A percentile compares a stretch with the other conserved stretches of the same genome.
These are phyloP conservation scores for Polypterus bichir DNA, from an alignment of 2,113 vertebrate genomes.

Conservation along the genomic window DNA sequence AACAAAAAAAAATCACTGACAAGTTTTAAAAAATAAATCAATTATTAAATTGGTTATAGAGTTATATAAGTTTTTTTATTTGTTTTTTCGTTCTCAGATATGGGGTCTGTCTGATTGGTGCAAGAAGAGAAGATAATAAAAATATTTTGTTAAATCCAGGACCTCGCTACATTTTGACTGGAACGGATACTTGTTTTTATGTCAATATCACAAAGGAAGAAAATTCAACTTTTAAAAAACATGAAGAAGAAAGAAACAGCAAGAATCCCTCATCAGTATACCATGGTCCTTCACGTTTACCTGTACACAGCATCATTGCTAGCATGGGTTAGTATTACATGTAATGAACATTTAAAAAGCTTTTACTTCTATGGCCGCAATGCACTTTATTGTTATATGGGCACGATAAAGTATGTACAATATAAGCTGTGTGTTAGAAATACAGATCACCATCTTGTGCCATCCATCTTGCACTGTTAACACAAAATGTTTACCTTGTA, in stretches of 20 bases:
- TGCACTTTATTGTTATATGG: too few relatives aligned
- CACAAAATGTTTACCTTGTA: too few relatives aligned
- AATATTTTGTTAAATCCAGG: conserved; percentile 92
- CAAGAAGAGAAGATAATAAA: conserved; percentile 86
- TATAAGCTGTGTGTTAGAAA: too few relatives aligned
- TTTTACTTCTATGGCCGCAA: too few relatives aligned
- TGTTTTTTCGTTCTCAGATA: conserved; percentile 59
- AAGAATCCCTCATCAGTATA: conserved; percentile 48
- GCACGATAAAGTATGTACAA: too few relatives aligned
- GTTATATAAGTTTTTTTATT: conserved; percentile 28
- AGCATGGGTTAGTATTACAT: conserved; percentile 71
- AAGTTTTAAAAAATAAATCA: too few relatives aligned
- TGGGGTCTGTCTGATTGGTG: conserved; percentile 87
- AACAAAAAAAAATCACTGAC: too few relatives aligned
- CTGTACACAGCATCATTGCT: conserved; percentile 85
- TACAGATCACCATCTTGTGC: too few relatives aligned
- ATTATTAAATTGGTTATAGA: background rate
- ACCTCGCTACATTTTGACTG: conserved; percentile 78
- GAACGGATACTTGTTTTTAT: conserved; percentile 82
- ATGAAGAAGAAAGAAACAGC: conserved; percentile 66
- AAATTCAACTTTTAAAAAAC: conserved; percentile 83
- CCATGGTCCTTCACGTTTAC: conserved; percentile 72
- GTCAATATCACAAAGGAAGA: conserved; percentile 97
- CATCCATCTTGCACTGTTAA: too few relatives aligned
- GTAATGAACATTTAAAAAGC: background rate